These are phyloP conservation scores for Gymnoscopelus microlampas DNA, from an alignment of 2,797 vertebrate genomes.

Conservation along the genomic window DNA sequence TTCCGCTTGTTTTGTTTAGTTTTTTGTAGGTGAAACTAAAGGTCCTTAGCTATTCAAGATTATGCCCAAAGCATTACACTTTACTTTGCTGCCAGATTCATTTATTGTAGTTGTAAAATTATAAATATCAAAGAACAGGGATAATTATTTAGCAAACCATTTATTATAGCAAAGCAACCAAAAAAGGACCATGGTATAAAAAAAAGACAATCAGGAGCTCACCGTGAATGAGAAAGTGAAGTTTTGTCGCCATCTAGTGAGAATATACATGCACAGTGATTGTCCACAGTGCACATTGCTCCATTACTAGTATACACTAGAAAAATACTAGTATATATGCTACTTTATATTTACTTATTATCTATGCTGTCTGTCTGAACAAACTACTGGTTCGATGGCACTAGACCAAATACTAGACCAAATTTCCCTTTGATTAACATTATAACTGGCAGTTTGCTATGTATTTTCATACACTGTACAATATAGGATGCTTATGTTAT, in stretches of 20 bases:
- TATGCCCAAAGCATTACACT: too few species aligned
- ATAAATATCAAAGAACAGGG: too few species aligned
- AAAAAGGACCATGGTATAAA: background rate
- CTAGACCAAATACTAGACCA: background rate
- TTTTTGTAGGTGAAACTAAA: too few species aligned
- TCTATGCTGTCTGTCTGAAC: background rate
- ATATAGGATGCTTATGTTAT: background rate
- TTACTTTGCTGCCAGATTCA: too few species aligned
- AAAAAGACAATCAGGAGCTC: background rate
- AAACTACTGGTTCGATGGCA: background rate
- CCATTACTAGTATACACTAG: background rate
- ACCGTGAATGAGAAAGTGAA: background rate
- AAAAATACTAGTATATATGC: conserved; percentile 1
- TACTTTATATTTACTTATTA: too few species aligned
- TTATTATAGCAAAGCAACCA: background rate
- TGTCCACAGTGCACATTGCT: conserved; percentile 14
- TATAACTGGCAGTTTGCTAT: conserved; percentile 4
- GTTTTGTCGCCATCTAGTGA: conserved; percentile 40
- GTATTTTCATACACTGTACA: background rate
- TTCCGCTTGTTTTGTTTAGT: too few species aligned
- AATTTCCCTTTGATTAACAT: conserved; percentile 11
- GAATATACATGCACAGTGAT: background rate
- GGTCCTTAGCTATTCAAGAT: too few species aligned
- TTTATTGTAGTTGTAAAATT: too few species aligned
- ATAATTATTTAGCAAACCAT: background rate